Base-by-base conservation (phyloP, 2,113 vertebrate species). In the Neopipo cinnamomea region DNA sequence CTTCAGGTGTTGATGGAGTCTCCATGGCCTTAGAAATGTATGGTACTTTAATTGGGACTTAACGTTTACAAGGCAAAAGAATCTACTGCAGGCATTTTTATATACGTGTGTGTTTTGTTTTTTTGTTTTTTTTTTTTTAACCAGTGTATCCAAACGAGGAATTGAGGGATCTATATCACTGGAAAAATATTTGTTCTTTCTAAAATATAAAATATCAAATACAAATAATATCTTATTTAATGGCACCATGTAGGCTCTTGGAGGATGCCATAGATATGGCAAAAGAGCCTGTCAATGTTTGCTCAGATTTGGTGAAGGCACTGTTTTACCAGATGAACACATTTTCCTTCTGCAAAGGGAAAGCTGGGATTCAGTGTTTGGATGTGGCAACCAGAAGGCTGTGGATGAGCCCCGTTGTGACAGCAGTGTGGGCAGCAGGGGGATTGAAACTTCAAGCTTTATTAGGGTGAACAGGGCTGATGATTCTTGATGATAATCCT, bases 391-490 rank as follows among this genome's bases (percentile, higher is more conserved):
- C 14, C 8, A 47, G 52, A 41, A 46, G 58, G 56, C 28, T 82
- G 56, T 56, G 63, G 56, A 71, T 13, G 8, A 82, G 35, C 37
- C 47, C 47, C 28, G 33, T 58, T 46, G 61, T 74, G 82, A 21
- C 68, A 73, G 44, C 59, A 50, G 22, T 2, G 13, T 56, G 77
- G 53, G 50, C 65, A 81, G 70, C 71, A 67, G 81, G 31, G 10
- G 66, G 66, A 37, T 41, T 42, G 55, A 42, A 63, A 6, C 65
- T 58, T 52, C 72, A 25, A 5, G 49, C 42, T 81, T 58, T 52
- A 50, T 42, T 58, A 25, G 19, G 15, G 2, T 41, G 42, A 70
- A 50, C 0, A 0, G 39, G 12, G 19, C 70, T 22, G 21, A 2
- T n/a, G 81, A 9, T 53, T 46, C 37, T 70, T 70, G 28, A 12